phyloP scores from a whole-genome alignment of 2,113 vertebrate genomes.

The Amblyopsis rosae region DNA sequence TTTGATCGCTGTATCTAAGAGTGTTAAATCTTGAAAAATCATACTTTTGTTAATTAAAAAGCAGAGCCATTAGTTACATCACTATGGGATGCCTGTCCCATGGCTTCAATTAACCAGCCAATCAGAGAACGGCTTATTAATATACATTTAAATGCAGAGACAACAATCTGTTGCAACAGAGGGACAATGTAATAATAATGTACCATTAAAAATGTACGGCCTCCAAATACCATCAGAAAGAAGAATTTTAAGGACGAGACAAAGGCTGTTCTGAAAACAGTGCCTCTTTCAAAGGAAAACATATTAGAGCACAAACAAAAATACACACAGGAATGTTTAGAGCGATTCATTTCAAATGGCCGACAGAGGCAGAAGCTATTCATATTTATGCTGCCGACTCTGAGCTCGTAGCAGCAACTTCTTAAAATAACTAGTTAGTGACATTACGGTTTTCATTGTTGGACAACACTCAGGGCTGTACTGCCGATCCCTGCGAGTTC shows the following conservation, averaged over 20 bases:
- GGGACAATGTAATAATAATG: too few species aligned
- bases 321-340: slow-evolving; percentile 19
- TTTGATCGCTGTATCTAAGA: too few species aligned
- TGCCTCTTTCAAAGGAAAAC: slow-evolving; percentile 23
- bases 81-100: too few species aligned
- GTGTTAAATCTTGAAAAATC: too few species aligned
- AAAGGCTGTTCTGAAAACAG: slow-evolving; percentile 29
- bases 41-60: too few species aligned
- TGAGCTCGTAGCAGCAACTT: slow-evolving; percentile 21
- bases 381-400: slow-evolving; percentile 17
- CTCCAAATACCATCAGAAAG: slow-evolving; percentile 34
- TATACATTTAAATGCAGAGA: too few species aligned
- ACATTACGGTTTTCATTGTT: slow-evolving; percentile 26
- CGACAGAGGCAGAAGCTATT: slow-evolving; percentile 23
- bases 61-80: too few species aligned
- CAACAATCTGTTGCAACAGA: too few species aligned
- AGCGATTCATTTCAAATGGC: slow-evolving; percentile 31
- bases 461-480: slow-evolving; percentile 15
- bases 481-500: too few species aligned
- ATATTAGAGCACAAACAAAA: not conserved
- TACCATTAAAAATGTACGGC: slow-evolving; percentile 14
- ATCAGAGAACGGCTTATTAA: too few species aligned
- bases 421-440: slow-evolving; percentile 19
- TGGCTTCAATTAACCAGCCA: too few species aligned
- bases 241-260: slow-evolving; percentile 45